These are phyloP conservation scores for Melanotus villosus DNA, from an alignment of 2,888 invertebrate genomes.

Conservation along the genomic window DNA sequence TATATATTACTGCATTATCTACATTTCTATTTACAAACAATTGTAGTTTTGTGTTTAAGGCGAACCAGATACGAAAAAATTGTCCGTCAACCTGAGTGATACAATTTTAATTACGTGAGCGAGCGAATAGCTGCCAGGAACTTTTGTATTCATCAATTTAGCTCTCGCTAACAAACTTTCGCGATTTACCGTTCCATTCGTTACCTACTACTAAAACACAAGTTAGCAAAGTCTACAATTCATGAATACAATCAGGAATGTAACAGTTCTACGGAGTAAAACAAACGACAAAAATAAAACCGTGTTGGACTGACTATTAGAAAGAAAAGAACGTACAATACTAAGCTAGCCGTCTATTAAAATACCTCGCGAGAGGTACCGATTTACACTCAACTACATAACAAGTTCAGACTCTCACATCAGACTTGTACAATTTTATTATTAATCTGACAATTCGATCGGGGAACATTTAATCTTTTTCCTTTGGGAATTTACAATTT, in stretches of 20 bases:
- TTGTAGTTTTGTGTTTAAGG: conserved; percentile 36
- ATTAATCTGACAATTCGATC: conserved; percentile 48
- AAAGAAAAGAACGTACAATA: conserved; percentile 13
- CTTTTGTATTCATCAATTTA: conserved; percentile 33
- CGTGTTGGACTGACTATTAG: conserved; percentile 9
- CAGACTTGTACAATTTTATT: conserved; percentile 63
- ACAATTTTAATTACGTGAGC: conserved; percentile 24
- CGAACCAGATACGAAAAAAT: conserved; percentile 5
- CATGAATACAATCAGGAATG: conserved; percentile 65
- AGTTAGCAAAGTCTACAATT: conserved; percentile 6
- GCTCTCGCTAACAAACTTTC: neutral
- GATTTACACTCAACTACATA: conserved; percentile 61
- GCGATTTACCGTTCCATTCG: neutral
- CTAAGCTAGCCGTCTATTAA: conserved; percentile 25
- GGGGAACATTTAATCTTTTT: conserved; percentile 4
- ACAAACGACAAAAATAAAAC: conserved; percentile 56
- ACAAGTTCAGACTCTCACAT: conserved; percentile 66
- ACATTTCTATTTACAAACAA: conserved; percentile 57
- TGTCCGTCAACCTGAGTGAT: conserved; percentile 45
- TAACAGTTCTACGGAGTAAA: conserved; percentile 62
- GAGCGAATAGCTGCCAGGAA: conserved; percentile 44
- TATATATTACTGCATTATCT: conserved; percentile 60
- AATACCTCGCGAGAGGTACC: conserved; percentile 61
- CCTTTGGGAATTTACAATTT: conserved; percentile 18
- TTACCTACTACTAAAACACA: neutral